Percentiles rank a stretch among this genome's conserved stretches.
Conservation (phyloP, 2,113 vertebrate species). For the Spheniscus mendiculus region DNA sequence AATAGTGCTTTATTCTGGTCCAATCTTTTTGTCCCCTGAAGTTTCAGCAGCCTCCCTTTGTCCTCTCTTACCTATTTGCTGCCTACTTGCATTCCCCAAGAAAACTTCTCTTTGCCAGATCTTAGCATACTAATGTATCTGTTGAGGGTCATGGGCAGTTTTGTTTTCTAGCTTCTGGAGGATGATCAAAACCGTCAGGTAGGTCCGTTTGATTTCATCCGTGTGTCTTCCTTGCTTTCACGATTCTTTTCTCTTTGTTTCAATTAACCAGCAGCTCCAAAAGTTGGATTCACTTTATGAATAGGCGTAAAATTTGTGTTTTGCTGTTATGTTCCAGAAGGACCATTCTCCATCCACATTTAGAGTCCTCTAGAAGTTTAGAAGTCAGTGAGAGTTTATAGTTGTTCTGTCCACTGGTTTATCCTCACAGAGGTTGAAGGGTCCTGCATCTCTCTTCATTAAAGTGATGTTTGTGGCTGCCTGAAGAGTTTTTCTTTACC, state of each 20-base stretch:
- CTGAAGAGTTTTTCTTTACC: neutral
- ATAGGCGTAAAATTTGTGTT: neutral
- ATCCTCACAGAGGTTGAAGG: neutral
- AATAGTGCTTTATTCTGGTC: neutral
- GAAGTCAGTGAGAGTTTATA: neutral
- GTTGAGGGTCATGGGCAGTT: neutral
- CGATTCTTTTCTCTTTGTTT: neutral
- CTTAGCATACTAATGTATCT: neutral
- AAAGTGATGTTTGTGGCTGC: neutral
- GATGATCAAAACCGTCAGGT: neutral
- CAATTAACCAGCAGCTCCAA: neutral
- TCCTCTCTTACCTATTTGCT: neutral
- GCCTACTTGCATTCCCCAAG: neutral
- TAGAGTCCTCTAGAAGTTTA: neutral
- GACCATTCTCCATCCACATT: accelerated
- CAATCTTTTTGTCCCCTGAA: neutral
- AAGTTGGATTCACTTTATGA: neutral
- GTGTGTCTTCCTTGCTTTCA: neutral
- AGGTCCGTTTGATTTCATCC: neutral
- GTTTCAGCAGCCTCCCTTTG: neutral
- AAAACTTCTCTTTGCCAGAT: neutral
- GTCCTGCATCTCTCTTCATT: neutral
- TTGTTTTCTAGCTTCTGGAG: neutral
- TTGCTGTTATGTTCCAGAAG: neutral
- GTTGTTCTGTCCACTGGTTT: neutral